Percentiles rank a stretch among this genome's conserved stretches.
phyloP scores from a whole-genome alignment of 2,113 vertebrate genomes.

The Nanger granti region DNA sequence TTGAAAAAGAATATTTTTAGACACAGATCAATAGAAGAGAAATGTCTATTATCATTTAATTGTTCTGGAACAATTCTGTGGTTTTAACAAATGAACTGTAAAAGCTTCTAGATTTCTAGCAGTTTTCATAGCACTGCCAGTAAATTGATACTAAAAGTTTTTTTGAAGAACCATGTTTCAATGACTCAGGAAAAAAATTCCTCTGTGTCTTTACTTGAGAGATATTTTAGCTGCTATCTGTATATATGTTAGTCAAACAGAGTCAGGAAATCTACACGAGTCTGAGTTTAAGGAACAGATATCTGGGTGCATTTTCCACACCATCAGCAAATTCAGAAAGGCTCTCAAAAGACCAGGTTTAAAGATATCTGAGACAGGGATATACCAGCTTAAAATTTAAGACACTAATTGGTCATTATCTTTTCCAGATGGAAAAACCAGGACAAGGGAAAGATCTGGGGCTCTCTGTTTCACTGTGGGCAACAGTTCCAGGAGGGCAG shows the following conservation, averaged over 20 bases:
- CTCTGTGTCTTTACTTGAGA: background rate
- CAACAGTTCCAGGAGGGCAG: background rate
- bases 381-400: background rate
- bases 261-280: background rate
- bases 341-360: slow-evolving; percentile 2
- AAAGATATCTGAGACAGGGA: background rate
- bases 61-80: background rate
- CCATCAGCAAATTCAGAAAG: slow-evolving; percentile 9
- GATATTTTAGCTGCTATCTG: background rate
- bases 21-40: background rate
- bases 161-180: background rate
- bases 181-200: background rate
- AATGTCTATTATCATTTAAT: background rate
- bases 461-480: background rate
- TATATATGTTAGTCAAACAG: background rate
- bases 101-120: background rate
- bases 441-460: background rate
- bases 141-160: background rate
- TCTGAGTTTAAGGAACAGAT: background rate
- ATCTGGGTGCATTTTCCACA: background rate
- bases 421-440: background rate
- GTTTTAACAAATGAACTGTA: background rate
- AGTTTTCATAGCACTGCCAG: background rate
- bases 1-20: background rate
- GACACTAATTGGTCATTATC: background rate